These are phyloP conservation scores for Andrena praecox DNA, from an alignment of 2,888 invertebrate species.

Conservation along the genomic window DNA sequence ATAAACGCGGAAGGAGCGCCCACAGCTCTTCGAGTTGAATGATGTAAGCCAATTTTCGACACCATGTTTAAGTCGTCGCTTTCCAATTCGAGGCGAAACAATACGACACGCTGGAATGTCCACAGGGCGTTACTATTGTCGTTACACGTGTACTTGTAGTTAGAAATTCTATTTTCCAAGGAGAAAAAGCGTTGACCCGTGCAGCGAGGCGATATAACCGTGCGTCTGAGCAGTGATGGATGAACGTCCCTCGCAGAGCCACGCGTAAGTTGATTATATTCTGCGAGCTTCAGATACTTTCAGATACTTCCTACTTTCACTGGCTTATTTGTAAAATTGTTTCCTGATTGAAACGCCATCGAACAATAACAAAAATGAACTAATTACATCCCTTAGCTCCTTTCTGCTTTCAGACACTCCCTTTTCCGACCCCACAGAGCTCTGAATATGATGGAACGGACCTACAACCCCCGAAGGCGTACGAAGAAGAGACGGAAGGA, in stretches of 20 bases:
- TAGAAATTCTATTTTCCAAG: background rate
- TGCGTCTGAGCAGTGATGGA: background rate
- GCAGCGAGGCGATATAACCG: background rate
- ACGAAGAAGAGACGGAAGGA: background rate
- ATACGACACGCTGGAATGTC: background rate
- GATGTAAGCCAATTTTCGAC: slow-evolving; percentile 47
- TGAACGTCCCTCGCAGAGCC: background rate
- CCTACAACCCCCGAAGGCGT: too few species aligned
- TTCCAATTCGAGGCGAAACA: background rate
- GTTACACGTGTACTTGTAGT: too few species aligned
- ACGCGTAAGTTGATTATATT: too few species aligned
- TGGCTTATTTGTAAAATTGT: background rate
- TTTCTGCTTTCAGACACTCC: background rate
- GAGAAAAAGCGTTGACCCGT: background rate
- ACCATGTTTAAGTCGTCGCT: background rate
- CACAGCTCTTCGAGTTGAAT: slow-evolving; percentile 51
- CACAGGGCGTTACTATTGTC: too few species aligned
- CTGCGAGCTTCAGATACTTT: too few species aligned
- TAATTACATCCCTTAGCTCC: background rate
- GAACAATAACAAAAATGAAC: too few species aligned
- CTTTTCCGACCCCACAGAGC: background rate
- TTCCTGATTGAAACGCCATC: background rate
- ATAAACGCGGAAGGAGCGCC: slow-evolving; percentile 31
- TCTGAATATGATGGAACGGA: background rate
- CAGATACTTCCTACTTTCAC: too few species aligned